Base-by-base conservation (phyloP, 2,888 invertebrate genomes). In the Thelaira solivaga region DNA sequence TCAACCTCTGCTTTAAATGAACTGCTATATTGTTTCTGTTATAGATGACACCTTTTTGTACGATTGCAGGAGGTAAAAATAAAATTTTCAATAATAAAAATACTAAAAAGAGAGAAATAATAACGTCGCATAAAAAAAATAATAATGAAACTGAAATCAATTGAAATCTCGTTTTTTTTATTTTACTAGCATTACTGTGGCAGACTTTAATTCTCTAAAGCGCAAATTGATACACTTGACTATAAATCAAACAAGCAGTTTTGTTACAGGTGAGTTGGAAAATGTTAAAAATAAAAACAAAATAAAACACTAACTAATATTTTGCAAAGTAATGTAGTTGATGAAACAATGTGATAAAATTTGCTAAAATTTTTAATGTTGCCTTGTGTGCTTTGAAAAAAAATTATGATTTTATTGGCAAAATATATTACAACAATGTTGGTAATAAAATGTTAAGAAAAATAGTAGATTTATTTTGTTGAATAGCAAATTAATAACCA, bases 61-160 rank as follows among this genome's bases (percentile, higher is more conserved):
- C 47, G 43, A 64, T 47, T 64, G 47, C 62, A 55, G 72, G n/a
- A n/a, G n/a, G 16, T 64, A 47, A 55, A 64, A 65, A 55, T 36
- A 64, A 61, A 62, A 49, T 65, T 24, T 64, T 47, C 16, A 31
- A 59, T 41, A 39, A 39, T 13, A 29, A 68, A 18, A n/a, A n/a
- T n/a, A n/a, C n/a, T n/a, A n/a, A n/a, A n/a, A n/a, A n/a, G n/a
- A n/a, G n/a, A n/a, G n/a, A n/a, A n/a, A n/a, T n/a, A n/a, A n/a
- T n/a, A n/a, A n/a, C n/a, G n/a, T n/a, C n/a, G n/a, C n/a, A n/a
- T n/a, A 34, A 20, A 10, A 39, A 45, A 31, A 8, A 16, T n/a
- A 34, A 16, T 22, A 22, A 51, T 29, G 3, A 29, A 64, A 55
- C 51, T 39, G 31, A 41, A 34, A 59, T 65, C 64, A 47, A 49